Percentiles rank a stretch among this genome's conserved stretches.
phyloP scores from a whole-genome alignment of 92 coral and sea anemone genomes.

The Phymanthus crucifer region DNA sequence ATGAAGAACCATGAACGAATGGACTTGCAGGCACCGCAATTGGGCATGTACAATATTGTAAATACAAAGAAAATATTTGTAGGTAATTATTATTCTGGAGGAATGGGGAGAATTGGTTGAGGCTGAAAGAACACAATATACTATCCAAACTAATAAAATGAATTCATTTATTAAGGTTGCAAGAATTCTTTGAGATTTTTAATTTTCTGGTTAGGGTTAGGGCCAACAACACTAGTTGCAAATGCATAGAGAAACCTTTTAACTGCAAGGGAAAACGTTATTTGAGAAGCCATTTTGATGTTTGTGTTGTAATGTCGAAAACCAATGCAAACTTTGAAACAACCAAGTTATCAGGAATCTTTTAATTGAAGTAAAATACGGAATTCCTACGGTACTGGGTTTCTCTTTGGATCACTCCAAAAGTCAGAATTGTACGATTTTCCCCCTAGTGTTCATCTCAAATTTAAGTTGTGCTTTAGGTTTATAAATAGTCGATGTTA shows the following conservation, averaged over 20 bases:
- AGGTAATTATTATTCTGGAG: neutral
- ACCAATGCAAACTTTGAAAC: neutral
- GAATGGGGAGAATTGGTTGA: neutral
- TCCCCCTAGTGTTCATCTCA: no score
- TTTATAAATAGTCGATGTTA: no score
- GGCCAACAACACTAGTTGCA: no score
- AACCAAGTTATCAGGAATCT: neutral
- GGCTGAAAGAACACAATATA: neutral
- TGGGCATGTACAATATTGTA: conserved; percentile 1
- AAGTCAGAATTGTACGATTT: no score
- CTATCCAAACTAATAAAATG: neutral
- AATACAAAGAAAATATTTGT: neutral
- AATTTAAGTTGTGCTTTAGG: no score
- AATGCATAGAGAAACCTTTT: neutral
- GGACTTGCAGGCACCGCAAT: neutral
- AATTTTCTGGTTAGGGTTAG: no score
- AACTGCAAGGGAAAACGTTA: neutral
- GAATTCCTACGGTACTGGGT: no score
- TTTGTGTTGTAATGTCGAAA: neutral
- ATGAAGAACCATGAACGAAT: neutral
- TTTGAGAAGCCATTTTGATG: conserved; percentile 7
- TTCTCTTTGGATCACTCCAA: no score
- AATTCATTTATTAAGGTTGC: no score
- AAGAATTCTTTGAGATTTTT: no score
- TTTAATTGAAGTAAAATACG: neutral